These are phyloP conservation scores for Ammospiza nelsoni DNA, from an alignment of 2,113 vertebrate species.

Conservation along the genomic window DNA sequence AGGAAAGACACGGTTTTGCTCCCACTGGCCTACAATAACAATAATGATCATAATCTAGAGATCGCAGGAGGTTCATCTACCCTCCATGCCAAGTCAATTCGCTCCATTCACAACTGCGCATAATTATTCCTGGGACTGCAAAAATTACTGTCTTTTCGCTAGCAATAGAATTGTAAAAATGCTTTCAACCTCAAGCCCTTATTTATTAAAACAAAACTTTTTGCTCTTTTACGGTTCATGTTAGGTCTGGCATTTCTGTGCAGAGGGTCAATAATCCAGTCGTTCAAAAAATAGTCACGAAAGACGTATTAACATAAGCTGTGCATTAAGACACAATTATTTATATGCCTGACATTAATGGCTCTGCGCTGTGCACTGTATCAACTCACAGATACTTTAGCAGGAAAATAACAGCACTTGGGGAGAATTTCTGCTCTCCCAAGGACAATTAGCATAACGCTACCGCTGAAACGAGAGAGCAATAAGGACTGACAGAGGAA, in stretches of 20 bases:
- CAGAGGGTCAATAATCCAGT: conserved; percentile 59
- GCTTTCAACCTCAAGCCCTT: neutral
- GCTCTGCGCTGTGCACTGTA: neutral
- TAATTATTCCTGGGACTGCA: conserved; percentile 17
- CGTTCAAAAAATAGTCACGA: conserved; percentile 26
- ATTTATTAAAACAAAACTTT: neutral
- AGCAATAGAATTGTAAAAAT: neutral
- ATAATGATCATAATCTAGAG: neutral
- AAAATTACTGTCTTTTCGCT: neutral
- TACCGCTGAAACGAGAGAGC: neutral
- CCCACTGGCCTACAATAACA: neutral
- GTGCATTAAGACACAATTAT: conserved; percentile 57
- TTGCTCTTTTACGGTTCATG: conserved; percentile 4
- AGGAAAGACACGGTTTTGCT: neutral
- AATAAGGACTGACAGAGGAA: neutral
- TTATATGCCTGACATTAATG: conserved; percentile 33
- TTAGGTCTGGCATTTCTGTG: neutral
- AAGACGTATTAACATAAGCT: conserved; percentile 60
- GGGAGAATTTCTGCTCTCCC: neutral
- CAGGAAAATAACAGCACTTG: neutral
- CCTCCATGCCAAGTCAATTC: neutral
- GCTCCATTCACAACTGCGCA: neutral
- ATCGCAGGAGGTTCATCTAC: neutral
- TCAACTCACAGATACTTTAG: neutral
- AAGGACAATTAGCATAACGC: neutral